Base-by-base conservation (phyloP, 2,888 invertebrate species). In the Lottia gigantea region DNA sequence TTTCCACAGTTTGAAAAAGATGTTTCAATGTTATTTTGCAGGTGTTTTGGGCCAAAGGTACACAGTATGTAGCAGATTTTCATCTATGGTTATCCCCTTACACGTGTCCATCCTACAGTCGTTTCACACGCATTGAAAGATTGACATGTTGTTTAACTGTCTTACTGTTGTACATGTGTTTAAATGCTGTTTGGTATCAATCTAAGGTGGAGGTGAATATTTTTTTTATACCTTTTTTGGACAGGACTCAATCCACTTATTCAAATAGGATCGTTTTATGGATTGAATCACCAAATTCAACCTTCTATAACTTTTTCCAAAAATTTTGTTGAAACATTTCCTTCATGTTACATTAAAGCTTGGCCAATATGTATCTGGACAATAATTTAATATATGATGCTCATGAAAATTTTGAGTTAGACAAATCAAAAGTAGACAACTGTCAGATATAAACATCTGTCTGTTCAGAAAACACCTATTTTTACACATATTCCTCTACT, bases 71-170 rank as follows among this genome's bases (percentile, higher is more conserved):
- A 67, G 80, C 83, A 8, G 88, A 88, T 77, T 85, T 84, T 69
- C 88, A 88, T 70, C 76, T 86, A 25, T 88, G 87, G 87, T 71
- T 83, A 63, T 87, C 87, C 0, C 74, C 86, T 19, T 69, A 85
- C 46, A 83, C 85, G 0, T 76, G 85, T 66, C 87, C 88, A 6
- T 80, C 86, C 0, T 83, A 85, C 77, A 85, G 85, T 72, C 81
- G 85, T n/a, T 88, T 88, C 78, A 85, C 83, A 14, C 80, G 86
- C 0, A 83, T 80, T 7, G 86, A 88, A 78, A 78, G 88, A 0
- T 79, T 88, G 47, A 85, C 86, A 4, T 82, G 83, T 55, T 86
- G 86, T 69, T 76, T 88, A 40, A 77, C 83, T 0, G 76, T 85
- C 46, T 72, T 86, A 19, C 70, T 84, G 78, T 76, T 83, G 55